A percentile compares a stretch with the other conserved stretches of the same genome.
phyloP scores from a whole-genome alignment of 2,113 vertebrate species.

The Tympanuchus pallidicinctus region DNA sequence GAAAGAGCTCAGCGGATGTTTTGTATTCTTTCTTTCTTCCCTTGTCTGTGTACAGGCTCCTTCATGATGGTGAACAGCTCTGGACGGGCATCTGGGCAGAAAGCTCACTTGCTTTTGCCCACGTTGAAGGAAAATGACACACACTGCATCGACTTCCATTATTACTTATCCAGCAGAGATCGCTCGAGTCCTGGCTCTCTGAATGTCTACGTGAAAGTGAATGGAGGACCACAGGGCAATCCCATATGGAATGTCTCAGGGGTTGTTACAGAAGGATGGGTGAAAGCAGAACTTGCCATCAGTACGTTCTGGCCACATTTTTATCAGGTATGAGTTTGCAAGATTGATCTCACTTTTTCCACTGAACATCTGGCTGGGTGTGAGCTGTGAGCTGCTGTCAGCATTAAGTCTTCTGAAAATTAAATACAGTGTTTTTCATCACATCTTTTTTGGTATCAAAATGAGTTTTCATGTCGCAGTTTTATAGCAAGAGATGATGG shows the following conservation, averaged over 20 bases:
- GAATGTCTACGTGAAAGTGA: slow-evolving; percentile 96
- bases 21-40: neutral
- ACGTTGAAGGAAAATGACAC: slow-evolving; percentile 96
- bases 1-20: neutral
- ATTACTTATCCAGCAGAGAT: slow-evolving; percentile 91
- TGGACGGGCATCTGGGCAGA: slow-evolving; percentile 92
- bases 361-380: neutral
- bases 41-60: slow-evolving; percentile 80
- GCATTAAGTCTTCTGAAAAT: neutral
- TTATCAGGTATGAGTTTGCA: slow-evolving; percentile 86
- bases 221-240: slow-evolving; percentile 93
- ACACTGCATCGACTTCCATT: slow-evolving; percentile 97
- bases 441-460: neutral
- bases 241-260: slow-evolving; percentile 95
- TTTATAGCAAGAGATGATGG: neutral
- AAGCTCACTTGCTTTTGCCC: slow-evolving; percentile 93
- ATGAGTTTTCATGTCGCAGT: rapidly evolving
- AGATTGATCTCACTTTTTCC: neutral
- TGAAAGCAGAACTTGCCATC: slow-evolving; percentile 94
- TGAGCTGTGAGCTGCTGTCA: neutral
- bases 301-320: slow-evolving; percentile 99
- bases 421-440: rapidly evolving
- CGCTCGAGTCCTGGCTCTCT: slow-evolving; percentile 90
- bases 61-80: slow-evolving; percentile 98
- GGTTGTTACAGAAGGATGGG: slow-evolving; percentile 93